phyloP scores from a whole-genome alignment of 2,888 invertebrate genomes.

The Macroteleia sp. region DNA sequence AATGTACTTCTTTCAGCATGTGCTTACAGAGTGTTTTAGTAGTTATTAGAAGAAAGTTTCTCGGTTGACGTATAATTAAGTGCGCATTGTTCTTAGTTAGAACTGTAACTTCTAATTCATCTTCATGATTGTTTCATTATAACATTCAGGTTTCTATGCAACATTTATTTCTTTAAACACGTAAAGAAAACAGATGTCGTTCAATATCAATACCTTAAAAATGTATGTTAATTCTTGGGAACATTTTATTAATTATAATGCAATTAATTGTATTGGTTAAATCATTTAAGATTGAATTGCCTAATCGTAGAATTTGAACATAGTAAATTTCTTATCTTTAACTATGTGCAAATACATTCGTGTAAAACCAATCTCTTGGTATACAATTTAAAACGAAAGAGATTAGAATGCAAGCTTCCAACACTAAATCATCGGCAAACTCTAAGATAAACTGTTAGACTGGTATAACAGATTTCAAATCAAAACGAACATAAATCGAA shows the following conservation, averaged over 20 bases:
- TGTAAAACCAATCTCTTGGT: not conserved
- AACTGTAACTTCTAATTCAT: conserved; percentile 19
- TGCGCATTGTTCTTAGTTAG: conserved; percentile 24
- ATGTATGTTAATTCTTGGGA: no score
- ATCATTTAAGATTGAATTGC: no score
- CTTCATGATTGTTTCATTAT: conserved; percentile 5
- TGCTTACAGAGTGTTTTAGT: conserved; percentile 29
- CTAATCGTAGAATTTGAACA: no score
- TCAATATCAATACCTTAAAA: no score
- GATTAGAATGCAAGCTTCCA: conserved; percentile 35
- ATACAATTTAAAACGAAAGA: conserved; percentile 23
- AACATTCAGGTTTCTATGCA: no score
- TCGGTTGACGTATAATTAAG: conserved; percentile 17
- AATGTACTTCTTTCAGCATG: conserved; percentile 42
- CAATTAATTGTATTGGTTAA: no score
- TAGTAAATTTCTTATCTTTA: no score
- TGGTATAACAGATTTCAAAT: conserved; percentile 49
- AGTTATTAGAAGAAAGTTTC: conserved; percentile 44
- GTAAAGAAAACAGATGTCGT: no score
- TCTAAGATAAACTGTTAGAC: conserved; percentile 44
- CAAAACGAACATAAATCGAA: conserved; percentile 51
- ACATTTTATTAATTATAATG: no score
- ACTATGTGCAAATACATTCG: no score
- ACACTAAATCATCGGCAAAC: conserved; percentile 39
- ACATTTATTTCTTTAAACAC: no score